phyloP scores from a whole-genome alignment of 1,140 invertebrate species.

The Rhyacophila brunnea region DNA sequence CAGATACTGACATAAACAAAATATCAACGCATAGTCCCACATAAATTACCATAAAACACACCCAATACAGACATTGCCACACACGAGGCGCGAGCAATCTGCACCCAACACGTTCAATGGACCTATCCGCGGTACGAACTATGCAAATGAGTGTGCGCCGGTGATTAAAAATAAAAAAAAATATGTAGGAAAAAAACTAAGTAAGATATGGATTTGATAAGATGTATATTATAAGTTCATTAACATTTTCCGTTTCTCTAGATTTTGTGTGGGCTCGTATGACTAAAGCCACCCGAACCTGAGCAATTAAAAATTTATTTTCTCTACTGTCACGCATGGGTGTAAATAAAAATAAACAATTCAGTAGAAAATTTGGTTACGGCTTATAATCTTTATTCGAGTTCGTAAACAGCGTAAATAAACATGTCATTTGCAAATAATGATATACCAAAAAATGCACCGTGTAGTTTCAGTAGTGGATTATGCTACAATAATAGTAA shows the following conservation, averaged over 20 bases:
- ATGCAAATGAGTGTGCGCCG: constrained; percentile 10
- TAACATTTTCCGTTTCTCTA: constrained; percentile 11
- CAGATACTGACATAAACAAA: no score
- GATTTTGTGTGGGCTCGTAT: not conserved
- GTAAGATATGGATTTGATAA: constrained; percentile 19
- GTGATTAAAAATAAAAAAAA: constrained; percentile 18
- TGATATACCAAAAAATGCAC: no score
- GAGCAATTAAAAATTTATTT: no score
- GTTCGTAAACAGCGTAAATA: no score
- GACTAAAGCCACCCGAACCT: no score
- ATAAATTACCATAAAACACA: constrained; percentile 13
- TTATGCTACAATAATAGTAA: no score
- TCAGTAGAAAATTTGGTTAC: no score
- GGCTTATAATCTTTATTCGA: no score
- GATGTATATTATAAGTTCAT: constrained; percentile 25
- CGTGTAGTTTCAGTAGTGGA: no score
- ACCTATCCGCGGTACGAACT: not conserved
- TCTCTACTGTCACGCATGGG: no score
- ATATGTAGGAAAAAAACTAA: not conserved
- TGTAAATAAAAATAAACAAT: no score
- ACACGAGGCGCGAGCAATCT: constrained; percentile 17
- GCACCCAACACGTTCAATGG: constrained; percentile 10
- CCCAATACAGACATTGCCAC: constrained; percentile 1
- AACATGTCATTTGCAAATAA: no score
- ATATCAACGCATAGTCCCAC: not conserved